These are phyloP conservation scores for Leucoraja erinaceus DNA, from an alignment of 2,113 vertebrate genomes.

Conservation along the genomic window DNA sequence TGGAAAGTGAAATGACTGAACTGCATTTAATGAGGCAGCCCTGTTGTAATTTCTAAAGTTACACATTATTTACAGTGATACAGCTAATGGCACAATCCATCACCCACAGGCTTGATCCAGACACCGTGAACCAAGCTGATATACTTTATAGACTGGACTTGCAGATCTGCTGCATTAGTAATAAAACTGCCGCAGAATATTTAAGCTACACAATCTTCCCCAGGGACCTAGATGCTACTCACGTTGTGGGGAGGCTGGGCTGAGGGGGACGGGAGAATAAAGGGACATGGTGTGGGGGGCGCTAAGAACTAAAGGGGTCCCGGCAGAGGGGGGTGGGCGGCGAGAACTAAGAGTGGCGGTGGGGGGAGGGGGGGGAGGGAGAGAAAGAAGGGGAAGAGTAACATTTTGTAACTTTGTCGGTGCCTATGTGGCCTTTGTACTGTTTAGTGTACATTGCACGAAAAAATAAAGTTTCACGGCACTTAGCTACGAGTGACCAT, in stretches of 20 bases:
- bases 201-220: neutral
- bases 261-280: too few relatives aligned
- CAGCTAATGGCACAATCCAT: constrained; percentile 69
- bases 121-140: neutral
- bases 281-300: too few relatives aligned
- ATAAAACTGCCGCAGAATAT: constrained; percentile 6
- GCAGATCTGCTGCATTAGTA: constrained; percentile 1
- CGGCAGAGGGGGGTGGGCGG: too few relatives aligned
- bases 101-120: constrained; percentile 42
- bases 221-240: neutral
- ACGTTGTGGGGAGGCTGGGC: neutral
- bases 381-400: too few relatives aligned
- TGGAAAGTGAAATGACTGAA: constrained; percentile 67
- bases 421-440: too few relatives aligned
- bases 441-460: too few relatives aligned
- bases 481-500: too few relatives aligned
- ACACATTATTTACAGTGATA: constrained; percentile 73
- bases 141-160: neutral
- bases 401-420: too few relatives aligned
- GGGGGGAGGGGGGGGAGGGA: too few relatives aligned
- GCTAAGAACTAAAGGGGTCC: too few relatives aligned
- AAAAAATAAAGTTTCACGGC: too few relatives aligned
- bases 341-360: too few relatives aligned
- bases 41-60: constrained; percentile 69
- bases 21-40: constrained; percentile 71